These are phyloP conservation scores for Phainopepla nitens DNA, from an alignment of 2,113 vertebrate genomes.

Conservation along the genomic window DNA sequence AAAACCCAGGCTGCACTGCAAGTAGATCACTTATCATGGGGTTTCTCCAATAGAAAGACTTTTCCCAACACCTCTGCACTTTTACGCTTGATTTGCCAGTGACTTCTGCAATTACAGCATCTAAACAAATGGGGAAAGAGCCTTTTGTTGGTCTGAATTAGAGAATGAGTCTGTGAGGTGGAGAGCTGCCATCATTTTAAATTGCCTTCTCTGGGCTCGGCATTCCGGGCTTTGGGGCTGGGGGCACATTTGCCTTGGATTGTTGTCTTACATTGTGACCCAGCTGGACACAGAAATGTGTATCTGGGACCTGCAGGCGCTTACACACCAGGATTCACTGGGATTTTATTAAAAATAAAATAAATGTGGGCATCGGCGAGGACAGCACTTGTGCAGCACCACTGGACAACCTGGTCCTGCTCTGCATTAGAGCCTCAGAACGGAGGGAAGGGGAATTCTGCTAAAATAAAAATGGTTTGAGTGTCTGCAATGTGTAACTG, in stretches of 20 bases:
- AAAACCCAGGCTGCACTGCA: background rate
- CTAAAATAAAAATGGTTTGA: background rate
- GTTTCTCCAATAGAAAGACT: background rate
- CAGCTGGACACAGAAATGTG: rapidly evolving
- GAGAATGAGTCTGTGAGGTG: background rate
- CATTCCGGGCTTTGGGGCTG: background rate
- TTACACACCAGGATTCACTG: rapidly evolving
- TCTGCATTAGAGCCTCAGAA: background rate
- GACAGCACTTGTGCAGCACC: rapidly evolving
- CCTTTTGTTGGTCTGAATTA: background rate
- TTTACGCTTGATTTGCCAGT: background rate
- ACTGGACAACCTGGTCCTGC: rapidly evolving
- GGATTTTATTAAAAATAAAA: background rate
- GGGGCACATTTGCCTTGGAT: background rate
- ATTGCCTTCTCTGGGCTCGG: background rate
- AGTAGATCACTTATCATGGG: constrained; percentile 3
- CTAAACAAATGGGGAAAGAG: background rate
- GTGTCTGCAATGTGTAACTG: background rate
- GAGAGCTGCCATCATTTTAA: background rate
- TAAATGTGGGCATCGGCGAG: rapidly evolving
- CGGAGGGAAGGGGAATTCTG: background rate
- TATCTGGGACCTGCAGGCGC: background rate
- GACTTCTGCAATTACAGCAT: background rate
- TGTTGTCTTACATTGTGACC: background rate
- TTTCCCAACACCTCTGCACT: background rate